Conservation (phyloP, 2,888 invertebrate species). For the Erannis defoliaria region DNA sequence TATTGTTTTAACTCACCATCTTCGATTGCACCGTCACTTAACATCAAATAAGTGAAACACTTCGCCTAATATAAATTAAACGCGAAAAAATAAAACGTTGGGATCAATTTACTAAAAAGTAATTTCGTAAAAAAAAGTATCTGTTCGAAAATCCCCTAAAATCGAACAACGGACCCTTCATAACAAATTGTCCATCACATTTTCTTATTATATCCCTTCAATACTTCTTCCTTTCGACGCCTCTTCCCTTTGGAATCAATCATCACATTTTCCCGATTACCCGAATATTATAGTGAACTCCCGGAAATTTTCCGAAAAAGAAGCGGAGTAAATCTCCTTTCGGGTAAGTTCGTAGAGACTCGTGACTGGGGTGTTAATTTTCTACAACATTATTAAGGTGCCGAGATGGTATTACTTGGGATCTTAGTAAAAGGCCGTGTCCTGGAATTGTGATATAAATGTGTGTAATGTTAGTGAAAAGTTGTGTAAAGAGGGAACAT, state of each 20-base stretch:
- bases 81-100: no score
- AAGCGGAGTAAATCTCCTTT: conserved; percentile 2
- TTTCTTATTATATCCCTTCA: conserved; percentile 1
- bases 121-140: no score
- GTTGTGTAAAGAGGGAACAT: background rate
- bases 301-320: conserved; percentile 3
- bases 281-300: conserved; percentile 2
- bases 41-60: no score
- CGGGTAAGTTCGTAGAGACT: background rate
- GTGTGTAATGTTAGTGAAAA: background rate
- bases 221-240: conserved; percentile 1
- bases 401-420: background rate
- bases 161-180: background rate
- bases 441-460: background rate
- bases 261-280: conserved; percentile 4
- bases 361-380: conserved; percentile 13
- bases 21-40: no score
- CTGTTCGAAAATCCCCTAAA: background rate
- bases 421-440: background rate
- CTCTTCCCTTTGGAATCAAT: conserved; percentile 7
- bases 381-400: conserved; percentile 12
- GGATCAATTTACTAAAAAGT: no score
- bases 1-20: no score
- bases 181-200: background rate
- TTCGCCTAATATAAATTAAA: no score